Percentiles rank a stretch among this genome's conserved stretches.
phyloP scores from a whole-genome alignment of 2,888 invertebrate species.

The Clusia tigrina region DNA sequence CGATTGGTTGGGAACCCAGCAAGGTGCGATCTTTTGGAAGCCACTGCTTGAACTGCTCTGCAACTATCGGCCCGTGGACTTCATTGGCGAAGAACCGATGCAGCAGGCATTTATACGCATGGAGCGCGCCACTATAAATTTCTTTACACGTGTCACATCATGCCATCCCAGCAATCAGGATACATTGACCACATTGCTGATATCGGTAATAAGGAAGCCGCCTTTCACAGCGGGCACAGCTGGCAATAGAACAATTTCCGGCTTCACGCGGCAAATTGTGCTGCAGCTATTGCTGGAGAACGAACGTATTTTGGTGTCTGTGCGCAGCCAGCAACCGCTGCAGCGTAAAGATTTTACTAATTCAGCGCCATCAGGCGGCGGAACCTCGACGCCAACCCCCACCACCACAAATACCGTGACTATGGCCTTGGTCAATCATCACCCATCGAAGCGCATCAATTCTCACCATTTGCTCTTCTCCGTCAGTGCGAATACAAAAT shows the following conservation, averaged over 20 bases:
- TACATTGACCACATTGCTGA: slow-evolving; percentile 78
- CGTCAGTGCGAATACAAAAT: slow-evolving; percentile 78
- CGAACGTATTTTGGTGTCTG: slow-evolving; percentile 81
- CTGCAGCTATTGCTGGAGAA: slow-evolving; percentile 86
- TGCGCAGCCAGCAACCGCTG: slow-evolving; percentile 66
- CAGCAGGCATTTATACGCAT: slow-evolving; percentile 68
- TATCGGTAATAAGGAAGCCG: slow-evolving; percentile 54
- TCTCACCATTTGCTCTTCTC: slow-evolving; percentile 76
- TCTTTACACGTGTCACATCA: slow-evolving; percentile 83
- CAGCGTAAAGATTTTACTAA: slow-evolving; percentile 53
- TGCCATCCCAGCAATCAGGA: slow-evolving; percentile 87
- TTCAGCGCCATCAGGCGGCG: slow-evolving; percentile 42
- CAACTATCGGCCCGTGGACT: slow-evolving; percentile 67
- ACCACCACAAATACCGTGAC: slow-evolving; percentile 43
- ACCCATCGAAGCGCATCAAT: slow-evolving; percentile 78
- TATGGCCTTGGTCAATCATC: slow-evolving; percentile 62
- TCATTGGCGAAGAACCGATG: slow-evolving; percentile 54
- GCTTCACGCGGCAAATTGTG: slow-evolving; percentile 86
- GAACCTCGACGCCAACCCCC: slow-evolving; percentile 28
- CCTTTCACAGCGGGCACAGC: slow-evolving; percentile 28
- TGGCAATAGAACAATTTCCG: slow-evolving; percentile 69
- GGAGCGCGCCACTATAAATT: slow-evolving; percentile 81
- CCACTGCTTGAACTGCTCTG: slow-evolving; percentile 80
- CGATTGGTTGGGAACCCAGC: slow-evolving; percentile 84
- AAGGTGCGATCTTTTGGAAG: slow-evolving; percentile 87